phyloP scores from a whole-genome alignment of 2,113 vertebrate genomes.

The Pedetes capensis region DNA sequence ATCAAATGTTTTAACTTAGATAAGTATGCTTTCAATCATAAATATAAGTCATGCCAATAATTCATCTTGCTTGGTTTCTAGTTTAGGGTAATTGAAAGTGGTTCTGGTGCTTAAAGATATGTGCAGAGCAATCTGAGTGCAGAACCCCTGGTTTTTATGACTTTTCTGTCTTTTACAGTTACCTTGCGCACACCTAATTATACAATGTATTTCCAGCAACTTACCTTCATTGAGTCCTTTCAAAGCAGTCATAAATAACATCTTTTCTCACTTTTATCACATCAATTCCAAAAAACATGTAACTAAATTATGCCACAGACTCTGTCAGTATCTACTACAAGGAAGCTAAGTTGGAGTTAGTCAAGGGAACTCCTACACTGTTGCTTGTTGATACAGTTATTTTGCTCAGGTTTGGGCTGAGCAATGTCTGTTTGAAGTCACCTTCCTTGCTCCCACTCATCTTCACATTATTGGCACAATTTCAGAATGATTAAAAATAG shows the following conservation, averaged over 20 bases:
- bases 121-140: neutral
- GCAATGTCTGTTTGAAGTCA: neutral
- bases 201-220: neutral
- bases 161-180: neutral
- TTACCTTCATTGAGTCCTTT: neutral
- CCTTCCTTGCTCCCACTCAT: neutral
- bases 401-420: neutral
- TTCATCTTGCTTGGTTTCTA: neutral
- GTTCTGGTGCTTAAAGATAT: neutral
- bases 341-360: neutral
- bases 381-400: neutral
- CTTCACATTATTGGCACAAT: neutral
- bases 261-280: neutral
- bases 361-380: neutral
- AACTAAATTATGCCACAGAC: neutral
- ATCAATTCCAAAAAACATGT: neutral
- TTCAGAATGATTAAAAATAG: slow-evolving; percentile 13
- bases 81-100: neutral
- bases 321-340: neutral
- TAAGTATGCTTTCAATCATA: neutral
- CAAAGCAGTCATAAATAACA: neutral
- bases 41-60: slow-evolving; percentile 26
- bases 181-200: neutral
- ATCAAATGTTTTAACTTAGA: slow-evolving; percentile 1
- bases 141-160: neutral